These are phyloP conservation scores for Epicauta chinensis DNA, from an alignment of 1,140 invertebrate genomes.

Conservation along the genomic window DNA sequence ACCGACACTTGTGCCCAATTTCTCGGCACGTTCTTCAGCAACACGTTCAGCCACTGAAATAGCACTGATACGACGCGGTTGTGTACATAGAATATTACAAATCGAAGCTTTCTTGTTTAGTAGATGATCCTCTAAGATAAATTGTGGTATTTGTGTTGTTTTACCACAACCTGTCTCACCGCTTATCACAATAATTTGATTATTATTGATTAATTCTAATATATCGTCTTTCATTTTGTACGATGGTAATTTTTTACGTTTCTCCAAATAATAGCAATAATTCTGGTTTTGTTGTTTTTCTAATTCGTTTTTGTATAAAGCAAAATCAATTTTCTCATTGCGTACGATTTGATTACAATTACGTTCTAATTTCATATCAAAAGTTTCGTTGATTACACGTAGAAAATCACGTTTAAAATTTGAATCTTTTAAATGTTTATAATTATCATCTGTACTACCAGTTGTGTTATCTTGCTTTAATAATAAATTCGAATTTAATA, in stretches of 20 bases:
- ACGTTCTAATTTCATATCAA: constrained; percentile 44
- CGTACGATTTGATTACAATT: constrained; percentile 8
- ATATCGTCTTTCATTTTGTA: constrained; percentile 54
- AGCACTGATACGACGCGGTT: constrained; percentile 88
- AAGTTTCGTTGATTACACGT: constrained; percentile 43
- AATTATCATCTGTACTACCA: constrained; percentile 10
- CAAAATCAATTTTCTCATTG: constrained; percentile 20
- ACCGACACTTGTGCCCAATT: constrained; percentile 66
- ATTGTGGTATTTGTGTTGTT: constrained; percentile 84
- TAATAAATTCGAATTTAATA: constrained; percentile 18
- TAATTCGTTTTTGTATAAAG: constrained; percentile 33
- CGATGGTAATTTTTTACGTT: constrained; percentile 56
- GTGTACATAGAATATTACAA: constrained; percentile 82
- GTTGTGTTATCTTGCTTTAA: constrained; percentile 49
- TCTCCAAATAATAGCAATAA: constrained; percentile 46
- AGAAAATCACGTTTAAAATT: constrained; percentile 47
- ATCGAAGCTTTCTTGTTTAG: constrained; percentile 58
- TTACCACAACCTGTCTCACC: constrained; percentile 88
- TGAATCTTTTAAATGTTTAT: constrained; percentile 37
- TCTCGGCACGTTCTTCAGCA: constrained; percentile 73
- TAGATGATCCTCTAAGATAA: constrained; percentile 78
- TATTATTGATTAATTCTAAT: constrained; percentile 52
- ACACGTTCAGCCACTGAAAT: constrained; percentile 84
- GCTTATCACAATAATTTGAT: constrained; percentile 69
- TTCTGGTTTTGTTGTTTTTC: constrained; percentile 27